Base-by-base conservation (phyloP, 2,888 invertebrate genomes). In the Eristalis arbustorum region DNA sequence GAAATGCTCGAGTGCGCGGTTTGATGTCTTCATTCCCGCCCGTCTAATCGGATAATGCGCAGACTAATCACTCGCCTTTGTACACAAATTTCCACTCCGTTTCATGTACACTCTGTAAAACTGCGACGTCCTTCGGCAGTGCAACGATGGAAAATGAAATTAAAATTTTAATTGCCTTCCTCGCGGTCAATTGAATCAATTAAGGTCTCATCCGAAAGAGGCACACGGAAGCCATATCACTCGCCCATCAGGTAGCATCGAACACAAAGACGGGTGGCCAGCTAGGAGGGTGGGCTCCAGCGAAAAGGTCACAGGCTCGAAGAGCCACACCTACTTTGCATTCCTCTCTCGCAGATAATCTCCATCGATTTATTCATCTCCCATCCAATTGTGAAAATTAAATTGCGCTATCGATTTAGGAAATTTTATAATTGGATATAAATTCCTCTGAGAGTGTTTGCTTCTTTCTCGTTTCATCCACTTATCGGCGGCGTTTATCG, bases 111-210 rank as follows among this genome's bases (percentile, higher is more conserved):
- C 49, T 49, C 37, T 37, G 37, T 13, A 37, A n/a, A 13, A 13
- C 37, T 13, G 37, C 49, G 8, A 31, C 23, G 25, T 34, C 11
- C 42, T 59, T 13, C 34, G n/a, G 25, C 37, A 25, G 34, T 72
- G 66, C 63, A 56, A 22, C 23, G 69, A 56, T 14, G 37, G 67
- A 66, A 72, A 87, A 87, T 87, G 61, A 74, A 87, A 79, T 87
- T 87, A 72, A 78, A 82, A 83, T 78, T 83, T 71, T 79, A 78
- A 87, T 78, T 87, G 78, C 66, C 77, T 68, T 76, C 59, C 64
- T 71, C 79, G 78, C 72, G 87, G 87, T 87, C 87, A 83, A 87
- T 87, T 87, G 87, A 87, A 83, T 87, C 87, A 87, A 87, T 87
- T 87, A 83, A 79, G 74, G 56, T 63, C 72, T 71, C 85, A 68